phyloP scores from a whole-genome alignment of 2,888 invertebrate species.

The Nephrotoma appendiculata region DNA sequence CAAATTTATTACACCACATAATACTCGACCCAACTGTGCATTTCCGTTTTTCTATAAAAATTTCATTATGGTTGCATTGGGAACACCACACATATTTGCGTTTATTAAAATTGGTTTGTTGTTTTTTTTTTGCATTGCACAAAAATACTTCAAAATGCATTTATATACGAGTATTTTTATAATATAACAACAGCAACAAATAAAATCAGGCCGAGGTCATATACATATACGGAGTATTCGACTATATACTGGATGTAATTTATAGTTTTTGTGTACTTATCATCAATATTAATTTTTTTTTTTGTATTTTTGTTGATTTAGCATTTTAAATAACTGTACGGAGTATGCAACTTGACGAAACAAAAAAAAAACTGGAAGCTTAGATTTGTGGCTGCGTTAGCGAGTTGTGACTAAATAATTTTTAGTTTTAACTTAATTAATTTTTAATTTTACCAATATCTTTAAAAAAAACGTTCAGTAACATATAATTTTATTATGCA shows the following conservation, averaged over 20 bases:
- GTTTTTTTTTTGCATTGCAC: background rate
- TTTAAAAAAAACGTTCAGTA: background rate
- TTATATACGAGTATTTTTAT: background rate
- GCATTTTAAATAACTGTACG: background rate
- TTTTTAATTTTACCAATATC: background rate
- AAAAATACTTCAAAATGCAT: background rate
- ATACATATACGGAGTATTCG: background rate
- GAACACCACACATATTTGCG: background rate
- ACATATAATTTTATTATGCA: background rate
- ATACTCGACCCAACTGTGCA: background rate
- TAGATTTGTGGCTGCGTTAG: background rate
- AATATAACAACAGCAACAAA: background rate
- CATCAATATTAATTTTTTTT: background rate
- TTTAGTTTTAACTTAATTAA: background rate
- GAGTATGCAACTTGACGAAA: background rate
- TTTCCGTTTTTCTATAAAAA: background rate
- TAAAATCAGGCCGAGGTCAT: background rate
- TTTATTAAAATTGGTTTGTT: background rate
- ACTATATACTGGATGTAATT: background rate
- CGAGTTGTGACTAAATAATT: background rate
- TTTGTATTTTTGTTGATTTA: background rate
- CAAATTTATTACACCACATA: too few species aligned
- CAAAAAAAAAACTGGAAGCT: background rate
- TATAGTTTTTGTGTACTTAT: background rate
- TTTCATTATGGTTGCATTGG: background rate